These are phyloP conservation scores for Euplexia lucipara DNA, from an alignment of 2,888 invertebrate genomes.

Conservation along the genomic window DNA sequence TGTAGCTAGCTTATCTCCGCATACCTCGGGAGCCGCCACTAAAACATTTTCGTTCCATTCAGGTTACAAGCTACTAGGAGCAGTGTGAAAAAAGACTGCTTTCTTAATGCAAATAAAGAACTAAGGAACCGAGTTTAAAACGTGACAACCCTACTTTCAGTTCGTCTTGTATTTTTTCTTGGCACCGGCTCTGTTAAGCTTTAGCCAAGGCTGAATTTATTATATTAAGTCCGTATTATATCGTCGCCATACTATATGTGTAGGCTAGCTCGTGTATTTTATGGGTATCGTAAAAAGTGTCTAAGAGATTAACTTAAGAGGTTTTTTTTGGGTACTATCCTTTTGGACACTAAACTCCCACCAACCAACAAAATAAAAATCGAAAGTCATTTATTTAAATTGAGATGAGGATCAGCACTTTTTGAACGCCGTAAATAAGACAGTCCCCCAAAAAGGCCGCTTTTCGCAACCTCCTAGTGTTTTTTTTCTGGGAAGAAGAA, in stretches of 20 bases:
- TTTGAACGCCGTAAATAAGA: too few species aligned
- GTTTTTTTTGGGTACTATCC: neutral
- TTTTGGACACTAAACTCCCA: slow-evolving; percentile 1
- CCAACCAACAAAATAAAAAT: too few species aligned
- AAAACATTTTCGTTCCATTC: slow-evolving; percentile 2
- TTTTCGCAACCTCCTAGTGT: too few species aligned
- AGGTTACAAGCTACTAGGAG: slow-evolving; percentile 5
- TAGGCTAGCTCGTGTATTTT: slow-evolving; percentile 20
- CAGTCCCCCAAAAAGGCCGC: too few species aligned
- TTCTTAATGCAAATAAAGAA: slow-evolving; percentile 35
- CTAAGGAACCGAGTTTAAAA: slow-evolving; percentile 16
- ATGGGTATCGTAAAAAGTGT: slow-evolving; percentile 30
- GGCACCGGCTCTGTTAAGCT: slow-evolving; percentile 43
- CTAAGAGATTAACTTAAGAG: slow-evolving; percentile 29
- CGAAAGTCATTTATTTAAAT: too few species aligned
- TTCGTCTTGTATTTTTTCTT: slow-evolving; percentile 37
- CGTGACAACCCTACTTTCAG: slow-evolving; percentile 13
- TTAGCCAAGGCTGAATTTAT: slow-evolving; percentile 47
- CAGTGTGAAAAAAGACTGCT: slow-evolving; percentile 20
- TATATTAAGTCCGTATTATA: slow-evolving; percentile 29
- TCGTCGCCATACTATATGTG: slow-evolving; percentile 8
- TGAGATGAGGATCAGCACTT: too few species aligned
- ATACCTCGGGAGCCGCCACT: slow-evolving; percentile 12
- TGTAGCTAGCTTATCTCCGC: slow-evolving; percentile 14
- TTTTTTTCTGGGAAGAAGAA: too few species aligned